Evolutionary conservation across 1,140 invertebrate species (phyloP).

Genomic region (Oryctes rhinoceros): DNA sequence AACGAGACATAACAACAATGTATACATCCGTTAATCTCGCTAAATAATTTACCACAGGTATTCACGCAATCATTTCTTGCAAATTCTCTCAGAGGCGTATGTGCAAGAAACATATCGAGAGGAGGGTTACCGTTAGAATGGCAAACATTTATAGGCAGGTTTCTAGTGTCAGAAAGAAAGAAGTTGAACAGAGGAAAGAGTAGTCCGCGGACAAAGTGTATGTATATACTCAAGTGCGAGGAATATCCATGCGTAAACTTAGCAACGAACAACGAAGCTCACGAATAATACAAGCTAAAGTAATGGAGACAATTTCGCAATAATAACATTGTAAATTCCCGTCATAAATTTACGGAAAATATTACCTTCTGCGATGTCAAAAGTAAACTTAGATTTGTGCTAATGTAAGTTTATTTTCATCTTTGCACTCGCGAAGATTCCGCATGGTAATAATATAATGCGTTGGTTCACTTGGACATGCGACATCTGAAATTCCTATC

Average conservation of each 20-base stretch:
- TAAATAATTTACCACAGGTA: conserved; percentile 35
- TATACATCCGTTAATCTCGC: conserved; percentile 30
- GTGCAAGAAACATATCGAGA: neutral
- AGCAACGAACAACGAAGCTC: conserved; percentile 12
- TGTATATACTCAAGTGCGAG: neutral
- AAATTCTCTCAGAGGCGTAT: conserved; percentile 20
- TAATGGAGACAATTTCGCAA: conserved; percentile 33
- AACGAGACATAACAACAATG: conserved; percentile 30
- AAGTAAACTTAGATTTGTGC: conserved; percentile 31
- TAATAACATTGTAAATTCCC: conserved; percentile 35
- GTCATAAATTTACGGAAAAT: conserved; percentile 24
- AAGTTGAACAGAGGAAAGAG: neutral
- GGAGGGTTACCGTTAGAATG: conserved; percentile 27
- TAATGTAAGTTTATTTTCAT: conserved; percentile 25
- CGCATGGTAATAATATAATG: conserved; percentile 16
- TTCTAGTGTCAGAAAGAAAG: conserved; percentile 13
- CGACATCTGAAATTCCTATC: conserved; percentile 41
- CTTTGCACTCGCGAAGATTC: neutral
- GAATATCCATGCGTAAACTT: neutral
- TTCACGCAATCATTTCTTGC: conserved; percentile 33
- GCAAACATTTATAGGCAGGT: conserved; percentile 21
- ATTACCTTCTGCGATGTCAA: conserved; percentile 31
- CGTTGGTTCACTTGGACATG: conserved; percentile 30
- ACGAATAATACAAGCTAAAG: conserved; percentile 25
- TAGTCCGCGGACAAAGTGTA: neutral